A percentile compares a stretch with the other conserved stretches of the same genome.
Conservation (phyloP, 2,797 vertebrate species). For the Pteropus rufus region DNA sequence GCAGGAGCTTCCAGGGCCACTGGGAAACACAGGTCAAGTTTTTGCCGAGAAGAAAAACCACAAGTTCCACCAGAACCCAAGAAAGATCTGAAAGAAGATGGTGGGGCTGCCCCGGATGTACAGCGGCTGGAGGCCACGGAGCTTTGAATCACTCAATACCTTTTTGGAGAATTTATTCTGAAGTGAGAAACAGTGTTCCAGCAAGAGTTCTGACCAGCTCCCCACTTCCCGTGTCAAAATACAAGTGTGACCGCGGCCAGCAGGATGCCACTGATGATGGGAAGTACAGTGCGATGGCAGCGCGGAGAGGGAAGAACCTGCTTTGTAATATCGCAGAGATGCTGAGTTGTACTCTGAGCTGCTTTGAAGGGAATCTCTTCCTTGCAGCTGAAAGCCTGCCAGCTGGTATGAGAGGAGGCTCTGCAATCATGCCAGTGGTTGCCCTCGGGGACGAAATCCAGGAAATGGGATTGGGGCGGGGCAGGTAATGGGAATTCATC, state of each 20-base stretch:
- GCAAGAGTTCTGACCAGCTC: neutral
- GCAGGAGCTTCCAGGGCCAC: conserved; percentile 85
- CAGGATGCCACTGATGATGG: conserved; percentile 18
- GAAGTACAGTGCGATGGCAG: neutral
- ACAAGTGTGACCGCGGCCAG: neutral
- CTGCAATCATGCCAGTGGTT: neutral
- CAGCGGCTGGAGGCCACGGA: neutral
- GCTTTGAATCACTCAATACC: neutral
- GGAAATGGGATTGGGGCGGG: neutral
- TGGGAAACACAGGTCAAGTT: conserved; percentile 79
- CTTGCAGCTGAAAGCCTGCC: neutral
- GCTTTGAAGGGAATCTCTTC: conserved; percentile 50
- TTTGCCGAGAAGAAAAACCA: neutral
- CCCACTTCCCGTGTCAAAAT: neutral
- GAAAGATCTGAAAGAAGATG: neutral
- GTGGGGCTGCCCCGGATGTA: rapidly evolving
- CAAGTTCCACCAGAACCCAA: neutral
- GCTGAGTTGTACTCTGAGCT: neutral
- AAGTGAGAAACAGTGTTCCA: neutral
- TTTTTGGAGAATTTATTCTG: neutral
- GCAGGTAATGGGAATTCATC: neutral
- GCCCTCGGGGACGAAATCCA: neutral
- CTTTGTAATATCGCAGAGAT: neutral
- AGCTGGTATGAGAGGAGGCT: neutral
- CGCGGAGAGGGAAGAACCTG: neutral